Percentiles rank a stretch among this genome's conserved stretches.
Evolutionary conservation across 1,140 invertebrate species (phyloP).

Genomic region (Matsumurasca onukii): DNA sequence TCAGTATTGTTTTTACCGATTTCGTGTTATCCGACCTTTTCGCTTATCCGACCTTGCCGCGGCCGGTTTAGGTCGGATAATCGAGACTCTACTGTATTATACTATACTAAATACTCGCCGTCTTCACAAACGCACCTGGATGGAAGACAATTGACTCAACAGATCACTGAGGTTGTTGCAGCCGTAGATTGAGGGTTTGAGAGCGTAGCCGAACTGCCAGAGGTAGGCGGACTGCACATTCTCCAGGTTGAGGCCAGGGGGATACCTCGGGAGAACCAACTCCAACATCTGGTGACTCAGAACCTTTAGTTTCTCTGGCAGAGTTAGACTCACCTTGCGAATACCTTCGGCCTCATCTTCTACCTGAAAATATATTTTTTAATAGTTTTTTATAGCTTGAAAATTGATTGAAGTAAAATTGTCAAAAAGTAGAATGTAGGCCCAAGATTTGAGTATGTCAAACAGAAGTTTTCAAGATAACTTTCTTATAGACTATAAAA

Average conservation of each 20-base stretch:
- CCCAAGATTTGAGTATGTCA: too few relatives aligned
- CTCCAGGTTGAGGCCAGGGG: slow-evolving; percentile 50
- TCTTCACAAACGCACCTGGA: too few relatives aligned
- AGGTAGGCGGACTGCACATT: slow-evolving; percentile 54
- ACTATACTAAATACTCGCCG: too few relatives aligned
- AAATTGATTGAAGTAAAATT: slow-evolving; percentile 12
- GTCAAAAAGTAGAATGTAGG: background rate
- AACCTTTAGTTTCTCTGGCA: slow-evolving; percentile 55
- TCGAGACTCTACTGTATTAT: too few relatives aligned
- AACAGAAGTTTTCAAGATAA: background rate
- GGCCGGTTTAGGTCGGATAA: too few relatives aligned
- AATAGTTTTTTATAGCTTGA: slow-evolving; percentile 40
- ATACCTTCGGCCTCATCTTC: slow-evolving; percentile 58
- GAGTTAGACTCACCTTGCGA: slow-evolving; percentile 56
- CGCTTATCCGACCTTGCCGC: too few relatives aligned
- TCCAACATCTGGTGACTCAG: slow-evolving; percentile 57
- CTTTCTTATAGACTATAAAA: background rate
- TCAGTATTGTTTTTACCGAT: too few relatives aligned
- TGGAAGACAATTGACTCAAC: slow-evolving; percentile 53
- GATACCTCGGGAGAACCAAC: slow-evolving; percentile 50
- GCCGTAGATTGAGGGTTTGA: slow-evolving; percentile 57
- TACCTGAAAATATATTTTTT: slow-evolving; percentile 46
- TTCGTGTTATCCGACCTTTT: too few relatives aligned
- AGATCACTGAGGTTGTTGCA: slow-evolving; percentile 56
- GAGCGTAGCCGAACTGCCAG: slow-evolving; percentile 58